Base-by-base conservation (phyloP, 2,888 invertebrate species). In the Pyrrhosoma nymphula region DNA sequence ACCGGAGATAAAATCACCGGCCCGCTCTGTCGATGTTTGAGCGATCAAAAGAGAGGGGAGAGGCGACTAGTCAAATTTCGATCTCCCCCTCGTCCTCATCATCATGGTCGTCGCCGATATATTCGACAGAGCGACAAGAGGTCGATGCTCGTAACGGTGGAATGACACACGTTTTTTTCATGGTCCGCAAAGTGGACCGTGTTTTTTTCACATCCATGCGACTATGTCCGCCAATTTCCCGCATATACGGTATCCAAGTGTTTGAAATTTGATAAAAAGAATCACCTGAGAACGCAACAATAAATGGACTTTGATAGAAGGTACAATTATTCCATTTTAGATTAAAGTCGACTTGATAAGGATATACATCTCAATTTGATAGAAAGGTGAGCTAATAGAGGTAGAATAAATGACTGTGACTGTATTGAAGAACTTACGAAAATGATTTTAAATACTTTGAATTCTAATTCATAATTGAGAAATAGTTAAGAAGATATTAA, bases 11-110 rank as follows among this genome's bases (percentile, higher is more conserved):
- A 82, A 82, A 82, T 82, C 82, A 35, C 82, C 82, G 82, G 14
- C 12, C 60, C 60, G 18, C 60, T 60, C 35, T 82, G 30, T 82
- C 82, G 82, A 82, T 82, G 82, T 82, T 82, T 82, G 82, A 82
- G 35, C 82, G 82, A 82, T 82, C 82, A 82, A 69, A 69, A 82
- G 82, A 35, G 82, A 35, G 18, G 18, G 18, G 2, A 16, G 30
- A 14, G 16, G 16, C 82, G 30, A 82, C 82, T 82, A 82, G 82
- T 82, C 82, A 82, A 82, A 82, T 35, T 82, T 82, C 35, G 82
- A 82, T 35, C 82, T 35, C 30, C n/a, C 12, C 20, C n/a, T 47
- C 47, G 47, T 47, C 47, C 47, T 4, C 47, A 47, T 47, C 47
- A 47, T 47, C 47, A 8, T 47, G 47, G 47, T 47, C 23, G 69